phyloP scores from a whole-genome alignment of 2,888 invertebrate species.

The Sesia bembeciformis region DNA sequence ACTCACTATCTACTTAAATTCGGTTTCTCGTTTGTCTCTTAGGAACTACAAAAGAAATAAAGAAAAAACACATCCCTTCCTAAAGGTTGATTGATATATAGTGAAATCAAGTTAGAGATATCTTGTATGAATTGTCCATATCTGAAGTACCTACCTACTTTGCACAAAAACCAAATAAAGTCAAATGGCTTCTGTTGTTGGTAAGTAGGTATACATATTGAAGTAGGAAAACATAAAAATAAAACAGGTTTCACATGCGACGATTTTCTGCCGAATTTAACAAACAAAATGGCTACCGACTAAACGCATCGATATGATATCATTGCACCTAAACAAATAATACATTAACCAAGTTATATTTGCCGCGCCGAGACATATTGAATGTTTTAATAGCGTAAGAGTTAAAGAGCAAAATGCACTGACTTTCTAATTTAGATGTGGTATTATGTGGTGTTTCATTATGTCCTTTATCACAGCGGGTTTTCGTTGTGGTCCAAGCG shows the following conservation, averaged over 20 bases:
- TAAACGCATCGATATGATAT: constrained; percentile 28
- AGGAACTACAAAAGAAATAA: too few species aligned
- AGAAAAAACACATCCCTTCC: too few species aligned
- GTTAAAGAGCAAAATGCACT: not conserved
- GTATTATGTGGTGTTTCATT: constrained; percentile 1
- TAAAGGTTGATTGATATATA: too few species aligned
- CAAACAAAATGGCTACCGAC: constrained; percentile 20
- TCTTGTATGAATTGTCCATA: too few species aligned
- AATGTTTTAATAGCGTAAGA: not conserved
- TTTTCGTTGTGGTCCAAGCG: constrained; percentile 10
- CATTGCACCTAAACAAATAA: constrained; percentile 57
- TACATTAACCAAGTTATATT: not conserved
- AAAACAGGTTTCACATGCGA: constrained; percentile 29
- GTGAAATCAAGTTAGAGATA: too few species aligned
- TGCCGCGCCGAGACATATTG: not conserved
- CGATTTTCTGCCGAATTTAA: constrained; percentile 35
- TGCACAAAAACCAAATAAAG: too few species aligned
- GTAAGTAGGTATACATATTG: too few species aligned
- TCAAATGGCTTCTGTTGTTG: too few species aligned
- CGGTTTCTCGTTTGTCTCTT: too few species aligned
- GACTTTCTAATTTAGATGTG: not conserved
- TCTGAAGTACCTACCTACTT: too few species aligned
- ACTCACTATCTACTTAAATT: too few species aligned
- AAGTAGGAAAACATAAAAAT: not conserved
- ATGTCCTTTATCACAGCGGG: constrained; percentile 12